A percentile compares a stretch with the other conserved stretches of the same genome.
Conservation (phyloP, 2,113 vertebrate species). For the Pogona vitticeps region DNA sequence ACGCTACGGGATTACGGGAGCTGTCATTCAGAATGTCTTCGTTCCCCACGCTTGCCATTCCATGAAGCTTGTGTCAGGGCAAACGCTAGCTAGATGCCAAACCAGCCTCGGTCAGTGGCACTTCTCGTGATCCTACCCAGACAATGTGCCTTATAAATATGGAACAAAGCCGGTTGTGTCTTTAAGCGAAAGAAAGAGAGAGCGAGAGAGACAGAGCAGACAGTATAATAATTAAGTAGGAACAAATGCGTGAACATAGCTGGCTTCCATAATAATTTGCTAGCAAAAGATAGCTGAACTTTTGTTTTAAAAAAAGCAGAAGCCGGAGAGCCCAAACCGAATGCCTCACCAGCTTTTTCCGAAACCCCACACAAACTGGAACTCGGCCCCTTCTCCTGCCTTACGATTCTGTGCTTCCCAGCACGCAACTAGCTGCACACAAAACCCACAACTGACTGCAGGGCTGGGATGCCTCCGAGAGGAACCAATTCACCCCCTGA, state of each 20-base stretch:
- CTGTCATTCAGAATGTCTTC: too few relatives aligned
- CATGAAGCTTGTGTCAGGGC: too few relatives aligned
- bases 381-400: background rate
- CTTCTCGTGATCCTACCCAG: background rate
- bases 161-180: too few relatives aligned
- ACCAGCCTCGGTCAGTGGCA: too few relatives aligned
- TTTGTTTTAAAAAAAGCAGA: background rate
- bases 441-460: background rate
- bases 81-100: too few relatives aligned
- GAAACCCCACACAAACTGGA: background rate
- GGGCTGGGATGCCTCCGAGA: background rate
- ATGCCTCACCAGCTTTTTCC: background rate
- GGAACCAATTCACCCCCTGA: background rate
- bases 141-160: background rate
- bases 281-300: background rate
- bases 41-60: too few relatives aligned
- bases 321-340: rapidly evolving
- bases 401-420: too few relatives aligned
- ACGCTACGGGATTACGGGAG: too few relatives aligned
- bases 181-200: background rate
- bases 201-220: background rate
- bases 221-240: background rate
- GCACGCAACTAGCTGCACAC: background rate
- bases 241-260: background rate
- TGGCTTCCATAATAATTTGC: background rate